phyloP scores from a whole-genome alignment of 2,113 vertebrate species.

The Choloepus hoffmanni region DNA sequence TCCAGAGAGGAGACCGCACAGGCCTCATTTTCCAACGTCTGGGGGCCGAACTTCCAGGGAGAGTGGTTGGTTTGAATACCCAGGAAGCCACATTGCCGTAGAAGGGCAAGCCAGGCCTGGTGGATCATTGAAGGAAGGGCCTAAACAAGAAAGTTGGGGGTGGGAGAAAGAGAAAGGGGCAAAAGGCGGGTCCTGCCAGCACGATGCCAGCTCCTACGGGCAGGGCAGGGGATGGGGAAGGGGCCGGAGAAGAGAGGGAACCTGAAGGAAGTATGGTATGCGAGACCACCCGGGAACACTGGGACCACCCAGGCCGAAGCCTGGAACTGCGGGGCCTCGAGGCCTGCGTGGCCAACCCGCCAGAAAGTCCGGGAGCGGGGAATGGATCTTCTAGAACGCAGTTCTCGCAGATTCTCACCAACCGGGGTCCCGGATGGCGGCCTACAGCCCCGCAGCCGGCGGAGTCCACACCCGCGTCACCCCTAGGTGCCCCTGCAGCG shows the following conservation, averaged over 20 bases:
- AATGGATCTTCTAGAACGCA: not conserved
- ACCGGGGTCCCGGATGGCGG: not conserved
- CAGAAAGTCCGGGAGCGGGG: not conserved
- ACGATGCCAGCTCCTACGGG: not conserved
- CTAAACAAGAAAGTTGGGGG: not conserved
- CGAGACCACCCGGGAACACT: slow-evolving; percentile 70
- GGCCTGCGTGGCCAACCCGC: not conserved
- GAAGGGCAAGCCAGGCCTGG: not conserved
- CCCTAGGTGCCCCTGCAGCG: not conserved
- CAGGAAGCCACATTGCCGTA: not conserved
- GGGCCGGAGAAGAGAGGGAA: not conserved
- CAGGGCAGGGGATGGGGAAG: not conserved
- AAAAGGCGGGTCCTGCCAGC: not conserved
- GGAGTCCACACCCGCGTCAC: not conserved
- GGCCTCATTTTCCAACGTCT: not conserved
- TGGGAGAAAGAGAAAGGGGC: too few relatives aligned
- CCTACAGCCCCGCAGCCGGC: accelerated
- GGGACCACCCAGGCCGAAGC: slow-evolving; percentile 77
- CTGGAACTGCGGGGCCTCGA: not conserved
- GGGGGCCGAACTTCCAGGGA: not conserved
- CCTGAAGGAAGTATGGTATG: not conserved
- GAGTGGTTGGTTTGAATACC: not conserved
- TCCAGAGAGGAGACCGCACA: not conserved
- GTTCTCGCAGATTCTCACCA: not conserved
- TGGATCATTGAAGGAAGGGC: not conserved